Evolutionary conservation across 2,113 vertebrate genomes (phyloP).

Genomic region (Pseudolaguvia tuberculata): DNA sequence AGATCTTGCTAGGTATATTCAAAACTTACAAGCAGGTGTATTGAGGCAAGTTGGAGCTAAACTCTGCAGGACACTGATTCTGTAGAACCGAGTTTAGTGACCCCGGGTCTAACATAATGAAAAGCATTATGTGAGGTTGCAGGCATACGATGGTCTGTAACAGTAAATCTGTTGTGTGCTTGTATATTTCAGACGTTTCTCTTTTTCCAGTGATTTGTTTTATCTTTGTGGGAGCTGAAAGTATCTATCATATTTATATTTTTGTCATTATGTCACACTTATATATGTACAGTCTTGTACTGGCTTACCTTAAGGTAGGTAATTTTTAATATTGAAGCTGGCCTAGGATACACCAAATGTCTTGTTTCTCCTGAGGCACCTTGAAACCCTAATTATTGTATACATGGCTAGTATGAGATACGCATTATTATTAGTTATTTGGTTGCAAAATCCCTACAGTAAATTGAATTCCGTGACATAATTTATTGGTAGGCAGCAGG

Average conservation of each 20-base stretch:
- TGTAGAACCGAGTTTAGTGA: not conserved
- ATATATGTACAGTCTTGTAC: not conserved
- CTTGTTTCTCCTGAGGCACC: not conserved
- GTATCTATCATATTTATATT: not conserved
- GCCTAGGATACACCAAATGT: constrained; percentile 7
- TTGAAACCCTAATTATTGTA: constrained; percentile 1
- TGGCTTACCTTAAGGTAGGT: not conserved
- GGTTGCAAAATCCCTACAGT: not conserved
- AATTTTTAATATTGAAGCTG: not conserved
- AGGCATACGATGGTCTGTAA: not conserved
- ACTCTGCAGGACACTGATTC: too few species aligned
- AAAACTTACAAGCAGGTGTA: too few species aligned
- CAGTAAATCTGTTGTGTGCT: constrained; percentile 17
- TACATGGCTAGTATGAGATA: too few species aligned
- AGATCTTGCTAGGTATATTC: too few species aligned
- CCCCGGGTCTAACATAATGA: not conserved
- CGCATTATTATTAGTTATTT: not conserved
- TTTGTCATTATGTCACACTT: not conserved
- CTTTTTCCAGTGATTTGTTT: constrained; percentile 22
- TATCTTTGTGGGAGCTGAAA: not conserved
- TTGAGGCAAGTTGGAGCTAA: too few species aligned
- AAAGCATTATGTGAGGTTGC: constrained; percentile 12
- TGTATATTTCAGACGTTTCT: constrained; percentile 30
- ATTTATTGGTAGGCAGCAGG: too few species aligned
- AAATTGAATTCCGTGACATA: not conserved